Conservation (phyloP, 2,113 vertebrate genomes). For the Choloepus hoffmanni region DNA sequence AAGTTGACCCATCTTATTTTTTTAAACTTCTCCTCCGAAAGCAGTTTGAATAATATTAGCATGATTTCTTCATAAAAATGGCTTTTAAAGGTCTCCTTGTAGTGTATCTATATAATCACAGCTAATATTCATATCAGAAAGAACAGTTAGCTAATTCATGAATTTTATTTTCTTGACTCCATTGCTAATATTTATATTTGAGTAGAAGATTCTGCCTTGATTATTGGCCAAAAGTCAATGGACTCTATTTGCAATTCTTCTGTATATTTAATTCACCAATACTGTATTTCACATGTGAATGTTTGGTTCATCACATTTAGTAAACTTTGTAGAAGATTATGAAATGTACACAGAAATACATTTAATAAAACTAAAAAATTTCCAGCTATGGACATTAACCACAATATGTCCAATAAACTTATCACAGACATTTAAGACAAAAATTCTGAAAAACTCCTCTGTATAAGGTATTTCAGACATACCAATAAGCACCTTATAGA, state of each 20-base stretch:
- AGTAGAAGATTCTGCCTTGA: not conserved
- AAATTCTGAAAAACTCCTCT: not conserved
- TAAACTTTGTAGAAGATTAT: not conserved
- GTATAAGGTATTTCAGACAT: not conserved
- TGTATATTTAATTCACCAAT: not conserved
- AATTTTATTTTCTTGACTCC: not conserved
- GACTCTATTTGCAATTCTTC: not conserved
- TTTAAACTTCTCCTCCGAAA: not conserved
- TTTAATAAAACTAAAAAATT: not conserved
- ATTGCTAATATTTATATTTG: constrained; percentile 6
- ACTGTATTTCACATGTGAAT: not conserved
- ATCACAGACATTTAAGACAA: not conserved
- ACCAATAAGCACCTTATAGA: not conserved
- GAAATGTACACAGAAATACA: not conserved
- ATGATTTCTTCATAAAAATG: not conserved
- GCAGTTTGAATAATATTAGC: not conserved
- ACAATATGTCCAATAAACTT: constrained; percentile 41
- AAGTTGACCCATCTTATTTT: not conserved
- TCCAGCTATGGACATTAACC: not conserved
- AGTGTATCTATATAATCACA: not conserved
- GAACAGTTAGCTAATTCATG: not conserved
- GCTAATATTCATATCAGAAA: not conserved
- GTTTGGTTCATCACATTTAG: not conserved
- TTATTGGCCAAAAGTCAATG: not conserved
- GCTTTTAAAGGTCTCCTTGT: not conserved